Evolutionary conservation across 2,888 invertebrate species (phyloP), one percentile per base, ranked within the genome.

Genomic region (Corythucha ciliata): DNA sequence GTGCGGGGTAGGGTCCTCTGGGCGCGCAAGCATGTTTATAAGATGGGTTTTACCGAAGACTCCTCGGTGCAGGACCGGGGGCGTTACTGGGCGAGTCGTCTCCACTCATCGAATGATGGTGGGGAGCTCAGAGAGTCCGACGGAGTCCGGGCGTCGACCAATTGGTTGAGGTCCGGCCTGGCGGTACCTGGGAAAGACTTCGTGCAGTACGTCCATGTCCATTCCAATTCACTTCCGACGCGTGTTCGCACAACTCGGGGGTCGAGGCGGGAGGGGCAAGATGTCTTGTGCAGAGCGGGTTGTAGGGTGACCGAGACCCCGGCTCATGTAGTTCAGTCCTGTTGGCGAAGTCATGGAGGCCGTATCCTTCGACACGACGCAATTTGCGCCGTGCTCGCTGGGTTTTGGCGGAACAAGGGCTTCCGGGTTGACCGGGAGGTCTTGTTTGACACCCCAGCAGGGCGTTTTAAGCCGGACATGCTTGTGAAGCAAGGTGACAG

Each of bases 291-390:
- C 52, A 62, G 65, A 22, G 65, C 64, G 2, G 65, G 64, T 1
- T 67, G 65, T 57, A 49, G 45, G 45, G 55, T 58, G 1, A 58
- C 56, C 26, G 65, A 68, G 53, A 66, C 67, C 0, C 60, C 63
- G 26, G 64, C 63, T 4, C 67, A 66, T 40, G 49, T 63, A 16
- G 61, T 66, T 34, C 67, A 68, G 47, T 44, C 48, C 21, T 67
- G 67, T 55, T 55, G 55, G 40, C 39, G 66, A 33, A 67, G 67
- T 2, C 67, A 68, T 55, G 66, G 65, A 57, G 67, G 63, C 7
- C 56, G 65, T 2, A 59, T 68, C 1, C 21, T 58, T 36, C 58
- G 67, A 10, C 67, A 69, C 34, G 56, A 50, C 25, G 32, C 42
- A 7, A 33, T 50, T 3, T 8, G 10, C 29, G 10, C 10, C 29